Conservation (phyloP, 2,113 vertebrate species). For the Nycticryphes semicollaris region DNA sequence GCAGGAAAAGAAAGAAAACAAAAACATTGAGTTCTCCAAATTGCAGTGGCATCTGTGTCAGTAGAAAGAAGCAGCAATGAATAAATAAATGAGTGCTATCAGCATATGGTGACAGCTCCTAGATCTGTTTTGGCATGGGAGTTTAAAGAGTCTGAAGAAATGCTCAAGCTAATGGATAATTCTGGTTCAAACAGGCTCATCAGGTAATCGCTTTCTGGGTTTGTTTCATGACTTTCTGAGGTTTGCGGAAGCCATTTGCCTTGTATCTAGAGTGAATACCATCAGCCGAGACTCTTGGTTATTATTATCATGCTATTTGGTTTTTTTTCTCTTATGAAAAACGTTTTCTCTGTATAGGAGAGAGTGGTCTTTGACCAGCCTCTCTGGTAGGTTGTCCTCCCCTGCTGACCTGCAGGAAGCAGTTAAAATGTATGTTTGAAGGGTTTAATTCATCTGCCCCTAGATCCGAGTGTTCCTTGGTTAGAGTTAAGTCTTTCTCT, state of each 20-base stretch:
- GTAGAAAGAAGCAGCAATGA: neutral
- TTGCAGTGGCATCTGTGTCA: constrained; percentile 1
- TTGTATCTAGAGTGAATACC: neutral
- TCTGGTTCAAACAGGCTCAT: neutral
- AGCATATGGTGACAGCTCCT: neutral
- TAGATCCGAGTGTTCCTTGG: neutral
- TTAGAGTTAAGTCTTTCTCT: neutral
- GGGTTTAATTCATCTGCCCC: neutral
- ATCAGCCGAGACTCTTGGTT: neutral
- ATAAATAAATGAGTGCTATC: neutral
- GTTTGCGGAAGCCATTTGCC: neutral
- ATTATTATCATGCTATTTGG: neutral
- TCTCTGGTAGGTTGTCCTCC: neutral
- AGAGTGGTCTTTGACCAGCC: neutral
- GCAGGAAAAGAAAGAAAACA: neutral
- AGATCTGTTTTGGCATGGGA: neutral
- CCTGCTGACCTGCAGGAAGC: neutral
- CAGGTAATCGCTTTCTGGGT: neutral
- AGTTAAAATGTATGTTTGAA: neutral
- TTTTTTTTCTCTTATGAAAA: neutral
- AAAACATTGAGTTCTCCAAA: neutral
- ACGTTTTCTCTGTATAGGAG: neutral
- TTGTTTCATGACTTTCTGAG: neutral
- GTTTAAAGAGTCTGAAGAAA: neutral
- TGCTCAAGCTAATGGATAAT: neutral